Percentiles rank a stretch among this genome's conserved stretches.
These are phyloP conservation scores for Hydropsyche tenuis DNA, from an alignment of 1,140 invertebrate genomes.

Conservation along the genomic window DNA sequence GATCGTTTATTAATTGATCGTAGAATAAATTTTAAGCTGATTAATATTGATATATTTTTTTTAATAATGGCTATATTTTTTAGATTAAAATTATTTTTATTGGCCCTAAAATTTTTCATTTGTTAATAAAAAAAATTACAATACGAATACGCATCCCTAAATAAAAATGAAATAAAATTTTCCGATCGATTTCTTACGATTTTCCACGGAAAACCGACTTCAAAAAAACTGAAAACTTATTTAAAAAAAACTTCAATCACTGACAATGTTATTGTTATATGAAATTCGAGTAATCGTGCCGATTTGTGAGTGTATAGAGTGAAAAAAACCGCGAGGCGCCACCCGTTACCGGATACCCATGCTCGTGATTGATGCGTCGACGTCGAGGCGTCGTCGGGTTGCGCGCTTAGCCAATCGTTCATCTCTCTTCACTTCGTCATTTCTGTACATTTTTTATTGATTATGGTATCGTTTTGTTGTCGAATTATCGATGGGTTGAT, in stretches of 20 bases:
- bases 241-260: not conserved
- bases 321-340: slow-evolving; percentile 36
- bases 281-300: slow-evolving; percentile 7
- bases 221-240: not conserved
- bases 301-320: not conserved
- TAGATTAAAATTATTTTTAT: not conserved
- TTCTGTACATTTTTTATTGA: no score
- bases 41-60: no score
- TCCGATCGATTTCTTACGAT: no score
- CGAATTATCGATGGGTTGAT: no score
- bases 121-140: not conserved
- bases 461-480: no score
- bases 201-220: not conserved
- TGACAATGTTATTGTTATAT: slow-evolving; percentile 2
- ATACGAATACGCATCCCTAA: not conserved
- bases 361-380: slow-evolving; percentile 11
- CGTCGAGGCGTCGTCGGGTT: not conserved
- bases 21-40: no score
- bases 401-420: slow-evolving; percentile 7
- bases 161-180: no score
- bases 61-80: not conserved
- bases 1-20: no score
- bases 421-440: not conserved
- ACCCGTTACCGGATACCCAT: slow-evolving; percentile 30
- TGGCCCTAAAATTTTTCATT: not conserved